Base-by-base conservation (phyloP, 53 echinoderm and acorn worm genomes). In the Echinometra lucunter region DNA sequence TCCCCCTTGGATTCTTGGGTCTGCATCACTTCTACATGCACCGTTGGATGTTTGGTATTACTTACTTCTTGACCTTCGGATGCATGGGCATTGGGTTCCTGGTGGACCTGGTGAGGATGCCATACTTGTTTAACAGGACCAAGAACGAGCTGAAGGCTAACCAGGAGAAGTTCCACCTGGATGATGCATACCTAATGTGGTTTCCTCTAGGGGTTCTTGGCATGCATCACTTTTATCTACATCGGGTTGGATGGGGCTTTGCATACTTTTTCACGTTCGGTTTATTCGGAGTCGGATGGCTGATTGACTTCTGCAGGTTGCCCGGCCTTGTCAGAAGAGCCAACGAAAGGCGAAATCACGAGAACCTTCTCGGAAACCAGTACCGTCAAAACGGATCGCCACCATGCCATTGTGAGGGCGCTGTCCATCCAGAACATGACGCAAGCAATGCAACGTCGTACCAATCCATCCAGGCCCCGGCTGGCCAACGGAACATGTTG, bases 21-120 rank as follows among this genome's bases (percentile, higher is more conserved):
- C 94, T 97, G 83, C 97, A 97, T 63, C 95, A 97, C 91, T 97
- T 97, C 94, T 97, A 97, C 91, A 95, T 97, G 47, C 95, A 94
- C 38, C 82, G 97, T n/a, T 94, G 92, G 66, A 69, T 90, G 75
- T 95, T 96, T 93, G 97, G 97, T 8, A 38, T 69, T 57, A 92
- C 69, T 30, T 85, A 60, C 88, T 83, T 82, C 87, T 17, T 91
- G 38, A 95, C 97, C 1, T 32, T 96, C 0, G 97, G 96, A 10
- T 53, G 94, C 83, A 44, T 96, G 21, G 97, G 97, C 25, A 16
- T 96, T 11, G 97, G 97, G 27, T 96, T 92, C 92, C 87, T 97
- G 69, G 69, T 96, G 4, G 96, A 97, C 91, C 92, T 97, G 57
- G 60, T 88, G 40, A 60, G 96, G 37, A 53, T 97, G 94, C 95